These are phyloP conservation scores for Napeogenes sylphis DNA, from an alignment of 2,888 invertebrate species.

Conservation along the genomic window DNA sequence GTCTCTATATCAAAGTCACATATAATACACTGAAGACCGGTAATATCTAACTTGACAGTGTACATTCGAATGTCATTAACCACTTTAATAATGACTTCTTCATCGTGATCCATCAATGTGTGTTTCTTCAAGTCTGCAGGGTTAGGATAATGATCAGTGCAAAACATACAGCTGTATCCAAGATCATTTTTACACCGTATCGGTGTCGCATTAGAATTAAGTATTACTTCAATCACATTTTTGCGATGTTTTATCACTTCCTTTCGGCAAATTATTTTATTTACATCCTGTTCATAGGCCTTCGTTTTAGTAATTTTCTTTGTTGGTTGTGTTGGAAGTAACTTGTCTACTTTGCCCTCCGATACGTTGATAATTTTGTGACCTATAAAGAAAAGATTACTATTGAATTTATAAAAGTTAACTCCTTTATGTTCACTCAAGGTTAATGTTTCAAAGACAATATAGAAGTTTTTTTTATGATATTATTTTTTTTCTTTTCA, in stretches of 20 bases:
- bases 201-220: conserved; percentile 48
- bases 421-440: too few relatives aligned
- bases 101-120: conserved; percentile 39
- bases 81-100: conserved; percentile 38
- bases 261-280: not conserved
- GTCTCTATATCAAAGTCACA: conserved; percentile 37
- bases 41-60: conserved; percentile 51
- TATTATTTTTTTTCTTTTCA: too few relatives aligned
- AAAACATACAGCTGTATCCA: conserved; percentile 46
- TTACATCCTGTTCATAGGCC: not conserved
- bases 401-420: not conserved
- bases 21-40: conserved; percentile 45
- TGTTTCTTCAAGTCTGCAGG: conserved; percentile 46
- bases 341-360: conserved; percentile 5
- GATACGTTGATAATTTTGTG: conserved; percentile 14
- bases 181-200: conserved; percentile 37
- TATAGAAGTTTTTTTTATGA: too few relatives aligned
- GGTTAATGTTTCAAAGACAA: too few relatives aligned
- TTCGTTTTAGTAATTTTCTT: not conserved
- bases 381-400: conserved; percentile 3
- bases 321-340: not conserved
- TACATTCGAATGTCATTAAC: conserved; percentile 31
- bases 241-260: conserved; percentile 60
- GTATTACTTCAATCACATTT: conserved; percentile 40
- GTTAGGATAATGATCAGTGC: conserved; percentile 35